Conservation (phyloP, 2,888 invertebrate genomes). For the Limenitis camilla region DNA sequence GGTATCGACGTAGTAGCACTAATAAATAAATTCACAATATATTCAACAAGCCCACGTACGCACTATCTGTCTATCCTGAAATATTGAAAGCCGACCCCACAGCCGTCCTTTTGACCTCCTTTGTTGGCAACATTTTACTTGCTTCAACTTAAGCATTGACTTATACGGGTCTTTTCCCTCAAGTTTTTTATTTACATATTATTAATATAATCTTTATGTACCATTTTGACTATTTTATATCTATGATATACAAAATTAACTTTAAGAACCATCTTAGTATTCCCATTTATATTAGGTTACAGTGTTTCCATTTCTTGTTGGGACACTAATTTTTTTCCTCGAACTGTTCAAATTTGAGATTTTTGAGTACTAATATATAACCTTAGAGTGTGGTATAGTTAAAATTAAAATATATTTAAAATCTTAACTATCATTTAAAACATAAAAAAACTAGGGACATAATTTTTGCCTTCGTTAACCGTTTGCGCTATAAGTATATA, state of each 20-base stretch:
- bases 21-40: conserved; percentile 18
- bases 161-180: conserved; percentile 36
- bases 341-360: neutral
- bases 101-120: conserved; percentile 63
- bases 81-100: conserved; percentile 64
- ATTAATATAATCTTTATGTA: neutral
- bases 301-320: neutral
- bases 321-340: neutral
- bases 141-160: conserved; percentile 58
- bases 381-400: too few species aligned
- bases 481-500: conserved; percentile 1
- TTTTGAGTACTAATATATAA: too few species aligned
- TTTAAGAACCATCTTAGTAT: neutral
- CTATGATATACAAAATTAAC: too few species aligned
- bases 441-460: neutral
- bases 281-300: neutral
- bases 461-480: neutral
- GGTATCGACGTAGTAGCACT: neutral
- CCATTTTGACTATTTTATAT: too few species aligned
- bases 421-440: neutral
- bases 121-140: conserved; percentile 50
- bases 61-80: conserved; percentile 23
- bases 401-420: neutral
- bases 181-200: neutral
- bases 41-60: conserved; percentile 14